Conservation (phyloP, 2,797 vertebrate genomes). For the Neosalanx taihuensis region DNA sequence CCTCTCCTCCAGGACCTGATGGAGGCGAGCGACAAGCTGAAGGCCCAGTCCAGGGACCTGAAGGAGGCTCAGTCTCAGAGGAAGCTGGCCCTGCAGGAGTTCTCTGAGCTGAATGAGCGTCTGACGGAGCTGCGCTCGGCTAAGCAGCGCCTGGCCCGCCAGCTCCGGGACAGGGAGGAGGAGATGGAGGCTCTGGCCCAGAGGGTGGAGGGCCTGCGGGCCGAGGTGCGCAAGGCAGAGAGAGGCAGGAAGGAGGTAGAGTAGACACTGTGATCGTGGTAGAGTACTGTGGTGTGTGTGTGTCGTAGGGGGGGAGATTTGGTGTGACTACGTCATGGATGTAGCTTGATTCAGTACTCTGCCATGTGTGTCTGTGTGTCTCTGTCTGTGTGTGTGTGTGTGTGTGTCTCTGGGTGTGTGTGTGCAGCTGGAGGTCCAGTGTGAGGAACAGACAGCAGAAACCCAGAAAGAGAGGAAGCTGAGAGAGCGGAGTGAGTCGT, state of each 20-base stretch:
- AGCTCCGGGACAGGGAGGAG: slow-evolving; percentile 96
- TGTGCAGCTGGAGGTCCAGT: slow-evolving; percentile 85
- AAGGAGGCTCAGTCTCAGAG: slow-evolving; percentile 97
- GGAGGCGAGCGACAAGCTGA: slow-evolving; percentile 66
- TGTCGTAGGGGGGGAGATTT: neutral
- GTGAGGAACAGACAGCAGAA: slow-evolving; percentile 85
- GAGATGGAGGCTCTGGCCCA: slow-evolving; percentile 91
- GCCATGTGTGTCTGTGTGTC: slow-evolving; percentile 11
- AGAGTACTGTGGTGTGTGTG: slow-evolving; percentile 21
- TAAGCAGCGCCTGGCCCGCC: slow-evolving; percentile 92
- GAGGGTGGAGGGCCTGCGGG: slow-evolving; percentile 89
- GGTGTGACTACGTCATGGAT: neutral
- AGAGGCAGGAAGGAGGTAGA: slow-evolving; percentile 96
- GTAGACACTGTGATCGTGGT: slow-evolving; percentile 58
- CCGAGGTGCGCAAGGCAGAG: slow-evolving; percentile 95
- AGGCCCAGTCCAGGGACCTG: slow-evolving; percentile 92
- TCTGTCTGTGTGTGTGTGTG: slow-evolving; percentile 3
- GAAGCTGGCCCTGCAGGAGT: slow-evolving; percentile 95
- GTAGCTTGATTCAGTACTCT: neutral
- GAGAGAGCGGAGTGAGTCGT: slow-evolving; percentile 90
- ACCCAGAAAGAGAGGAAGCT: slow-evolving; percentile 93
- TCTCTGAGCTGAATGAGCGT: slow-evolving; percentile 94
- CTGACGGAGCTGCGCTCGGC: slow-evolving; percentile 85
- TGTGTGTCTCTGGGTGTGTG: slow-evolving; percentile 2
- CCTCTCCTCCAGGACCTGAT: slow-evolving; percentile 53